Evolutionary conservation across 2,113 vertebrate genomes (phyloP).

Genomic region (Nothoprocta pentlandii): DNA sequence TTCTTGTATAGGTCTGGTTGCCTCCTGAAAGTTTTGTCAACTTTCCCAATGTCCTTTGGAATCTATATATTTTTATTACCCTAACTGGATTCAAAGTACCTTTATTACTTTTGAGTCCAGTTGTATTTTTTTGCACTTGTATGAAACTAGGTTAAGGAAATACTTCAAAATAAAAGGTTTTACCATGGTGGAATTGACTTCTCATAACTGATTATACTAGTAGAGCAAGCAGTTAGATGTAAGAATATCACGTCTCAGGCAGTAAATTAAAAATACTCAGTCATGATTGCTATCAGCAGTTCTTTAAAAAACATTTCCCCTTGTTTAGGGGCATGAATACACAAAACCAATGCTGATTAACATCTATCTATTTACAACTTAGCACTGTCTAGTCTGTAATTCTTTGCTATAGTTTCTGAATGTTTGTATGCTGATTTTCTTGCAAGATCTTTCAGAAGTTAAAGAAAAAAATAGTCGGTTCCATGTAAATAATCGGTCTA

Average conservation of each 20-base stretch:
- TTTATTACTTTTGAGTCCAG: constrained; percentile 1
- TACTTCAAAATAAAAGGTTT: not conserved
- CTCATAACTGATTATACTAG: not conserved
- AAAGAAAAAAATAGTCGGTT: not conserved
- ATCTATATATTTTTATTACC: constrained; percentile 23
- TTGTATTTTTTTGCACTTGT: not conserved
- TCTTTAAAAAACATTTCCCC: not conserved
- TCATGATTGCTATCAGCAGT: not conserved
- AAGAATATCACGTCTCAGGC: not conserved
- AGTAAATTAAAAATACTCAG: not conserved
- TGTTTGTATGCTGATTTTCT: not conserved
- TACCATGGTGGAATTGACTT: not conserved
- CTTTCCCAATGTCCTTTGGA: constrained; percentile 22
- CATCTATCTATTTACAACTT: not conserved
- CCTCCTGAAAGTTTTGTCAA: not conserved
- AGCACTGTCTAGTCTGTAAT: not conserved
- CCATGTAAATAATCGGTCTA: not conserved
- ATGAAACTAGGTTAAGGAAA: not conserved
- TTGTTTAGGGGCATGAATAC: not conserved
- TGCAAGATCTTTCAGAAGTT: not conserved
- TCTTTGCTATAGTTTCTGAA: not conserved
- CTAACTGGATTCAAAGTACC: constrained; percentile 30
- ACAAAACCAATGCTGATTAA: accelerated
- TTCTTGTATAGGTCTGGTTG: not conserved
- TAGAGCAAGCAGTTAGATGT: not conserved